Evolutionary conservation across 2,113 vertebrate genomes (phyloP).

Genomic region (Anseranas semipalmata): DNA sequence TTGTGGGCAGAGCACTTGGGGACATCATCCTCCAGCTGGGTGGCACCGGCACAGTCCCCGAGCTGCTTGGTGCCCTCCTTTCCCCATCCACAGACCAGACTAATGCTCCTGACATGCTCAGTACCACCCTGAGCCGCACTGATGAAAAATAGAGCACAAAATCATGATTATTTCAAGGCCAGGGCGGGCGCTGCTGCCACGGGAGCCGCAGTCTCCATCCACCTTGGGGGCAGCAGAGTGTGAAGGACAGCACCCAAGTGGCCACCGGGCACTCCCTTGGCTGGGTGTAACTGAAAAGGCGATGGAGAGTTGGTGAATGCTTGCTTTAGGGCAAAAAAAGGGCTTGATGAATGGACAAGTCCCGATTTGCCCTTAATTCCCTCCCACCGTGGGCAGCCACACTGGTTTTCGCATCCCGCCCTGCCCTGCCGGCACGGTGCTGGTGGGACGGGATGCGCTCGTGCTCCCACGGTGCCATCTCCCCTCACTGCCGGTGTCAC

Average conservation of each 20-base stretch:
- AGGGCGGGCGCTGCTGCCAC: accelerated
- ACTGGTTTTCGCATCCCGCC: background rate
- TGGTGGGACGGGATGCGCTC: accelerated
- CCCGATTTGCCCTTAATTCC: background rate
- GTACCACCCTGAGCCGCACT: background rate
- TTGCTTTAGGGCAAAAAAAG: background rate
- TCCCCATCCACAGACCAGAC: background rate
- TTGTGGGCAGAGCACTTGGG: too few relatives aligned
- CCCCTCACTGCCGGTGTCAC: background rate
- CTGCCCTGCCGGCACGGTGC: background rate
- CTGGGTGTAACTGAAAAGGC: background rate
- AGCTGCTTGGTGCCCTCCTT: background rate
- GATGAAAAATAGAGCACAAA: background rate
- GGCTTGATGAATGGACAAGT: background rate
- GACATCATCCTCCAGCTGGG: background rate
- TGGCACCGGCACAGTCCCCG: background rate
- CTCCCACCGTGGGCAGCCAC: background rate
- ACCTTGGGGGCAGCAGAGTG: background rate
- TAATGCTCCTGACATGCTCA: background rate
- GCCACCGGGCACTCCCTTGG: accelerated
- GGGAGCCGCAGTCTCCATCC: background rate
- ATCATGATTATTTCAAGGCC: background rate
- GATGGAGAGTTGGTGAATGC: background rate
- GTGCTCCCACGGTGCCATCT: background rate
- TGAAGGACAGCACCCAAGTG: accelerated